Evolutionary conservation across 2,113 vertebrate genomes (phyloP).

Genomic region (Origma solitaria): DNA sequence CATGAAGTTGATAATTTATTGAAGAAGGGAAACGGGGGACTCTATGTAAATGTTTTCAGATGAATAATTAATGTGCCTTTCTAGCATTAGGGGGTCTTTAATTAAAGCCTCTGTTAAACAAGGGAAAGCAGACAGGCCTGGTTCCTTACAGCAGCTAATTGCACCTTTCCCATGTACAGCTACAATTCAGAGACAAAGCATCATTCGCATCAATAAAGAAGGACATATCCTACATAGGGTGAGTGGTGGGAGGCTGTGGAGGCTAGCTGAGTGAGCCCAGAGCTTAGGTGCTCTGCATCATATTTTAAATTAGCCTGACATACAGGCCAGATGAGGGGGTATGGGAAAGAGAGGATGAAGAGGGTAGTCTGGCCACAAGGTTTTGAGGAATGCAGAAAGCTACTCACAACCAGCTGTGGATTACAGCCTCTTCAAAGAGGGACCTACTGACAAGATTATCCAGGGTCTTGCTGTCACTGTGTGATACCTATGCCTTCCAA

Average conservation of each 20-base stretch:
- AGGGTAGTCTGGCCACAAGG: neutral
- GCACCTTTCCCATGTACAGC: conserved; percentile 60
- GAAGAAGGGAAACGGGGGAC: conserved; percentile 71
- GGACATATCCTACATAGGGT: conserved; percentile 10
- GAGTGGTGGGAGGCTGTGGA: neutral
- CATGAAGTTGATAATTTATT: conserved; percentile 79
- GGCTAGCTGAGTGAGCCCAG: neutral
- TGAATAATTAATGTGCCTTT: conserved; percentile 83
- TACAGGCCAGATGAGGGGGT: neutral
- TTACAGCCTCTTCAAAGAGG: neutral
- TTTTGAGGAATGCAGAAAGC: neutral
- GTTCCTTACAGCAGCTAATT: conserved; percentile 68
- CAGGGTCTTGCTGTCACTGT: neutral
- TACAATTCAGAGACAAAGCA: conserved; percentile 26
- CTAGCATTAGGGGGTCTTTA: conserved; percentile 74
- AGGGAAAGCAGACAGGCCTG: conserved; percentile 62
- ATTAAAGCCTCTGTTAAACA: conserved; percentile 79
- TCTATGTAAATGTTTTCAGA: conserved; percentile 82
- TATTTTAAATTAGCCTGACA: neutral
- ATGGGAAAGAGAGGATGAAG: neutral
- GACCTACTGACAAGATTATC: neutral
- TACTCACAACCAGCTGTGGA: neutral
- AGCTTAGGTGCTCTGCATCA: neutral
- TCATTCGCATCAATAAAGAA: conserved; percentile 59
- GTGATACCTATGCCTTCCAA: neutral